Evolutionary conservation across 1,140 invertebrate genomes (phyloP), one percentile per base, ranked within the genome.

Genomic region (Megalopta genalis): DNA sequence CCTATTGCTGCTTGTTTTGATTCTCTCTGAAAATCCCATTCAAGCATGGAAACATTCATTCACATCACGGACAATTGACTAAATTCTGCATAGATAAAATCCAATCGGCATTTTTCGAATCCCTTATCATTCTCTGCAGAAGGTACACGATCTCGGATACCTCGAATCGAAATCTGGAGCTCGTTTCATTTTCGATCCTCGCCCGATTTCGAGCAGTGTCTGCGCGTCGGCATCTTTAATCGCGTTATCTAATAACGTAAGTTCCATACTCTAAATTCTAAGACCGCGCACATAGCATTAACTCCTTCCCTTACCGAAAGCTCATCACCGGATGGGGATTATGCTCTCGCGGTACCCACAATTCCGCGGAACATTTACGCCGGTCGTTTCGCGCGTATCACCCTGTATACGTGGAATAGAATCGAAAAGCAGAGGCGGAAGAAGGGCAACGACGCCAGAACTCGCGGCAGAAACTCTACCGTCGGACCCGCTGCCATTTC

Each of bases 381-480:
- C 23, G 57, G 18, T 63, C 16, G 70, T n/a, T 57, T 42, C 21
- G 18, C n/a, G 7, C 12, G 21, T 57, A 54, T 37, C 69, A 65
- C 69, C 49, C 52, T 8, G 60, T 64, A 42, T 54, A 49, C 39
- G 6, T 5, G 52, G 9, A 46, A 60, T 46, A 27, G 27, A 27
- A 32, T 37, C 68, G 46, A 42, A 65, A 57, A 65, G 46, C 46
- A 62, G 25, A 65, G 46, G 52, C 60, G 16, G 37, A 46, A 42
- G 37, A 54, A 16, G 16, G n/a, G 39, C 42, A 54, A 52, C 14
- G 49, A 14, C 25, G 23, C 16, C 21, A 39, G 46, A 74, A 74
- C 65, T 74, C 37, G 77, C 37, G 63, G n/a, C 49, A 39, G 42
- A 65, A 62, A 71, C 62, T 23, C 70, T n/a, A 27, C 49, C 42